Conservation (phyloP, 2,113 vertebrate species). For the Myodes glareolus region DNA sequence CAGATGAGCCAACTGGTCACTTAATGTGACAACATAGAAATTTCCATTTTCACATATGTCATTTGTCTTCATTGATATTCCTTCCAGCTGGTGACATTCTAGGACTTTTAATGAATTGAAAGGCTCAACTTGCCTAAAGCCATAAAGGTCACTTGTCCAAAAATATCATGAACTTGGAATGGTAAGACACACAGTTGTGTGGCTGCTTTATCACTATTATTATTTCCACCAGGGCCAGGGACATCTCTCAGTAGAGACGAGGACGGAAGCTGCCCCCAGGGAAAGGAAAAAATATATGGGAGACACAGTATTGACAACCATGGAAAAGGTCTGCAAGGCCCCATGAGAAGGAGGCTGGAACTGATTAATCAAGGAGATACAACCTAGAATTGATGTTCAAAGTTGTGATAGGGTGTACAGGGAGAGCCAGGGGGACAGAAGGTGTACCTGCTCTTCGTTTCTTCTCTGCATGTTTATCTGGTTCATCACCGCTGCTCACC, state of each 20-base stretch:
- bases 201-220: not conserved
- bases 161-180: not conserved
- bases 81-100: not conserved
- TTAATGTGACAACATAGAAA: not conserved
- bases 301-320: not conserved
- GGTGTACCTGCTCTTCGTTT: not conserved
- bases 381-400: not conserved
- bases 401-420: accelerated
- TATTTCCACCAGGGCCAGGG: not conserved
- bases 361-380: not conserved
- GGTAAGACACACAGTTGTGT: not conserved
- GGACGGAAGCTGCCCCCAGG: not conserved
- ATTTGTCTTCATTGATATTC: not conserved
- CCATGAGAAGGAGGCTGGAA: not conserved
- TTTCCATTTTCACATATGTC: not conserved
- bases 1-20: not conserved
- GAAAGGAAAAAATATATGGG: not conserved
- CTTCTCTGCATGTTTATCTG: not conserved
- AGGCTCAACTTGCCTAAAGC: not conserved
- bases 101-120: not conserved
- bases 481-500: not conserved
- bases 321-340: not conserved
- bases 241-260: not conserved
- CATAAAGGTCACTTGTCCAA: not conserved
- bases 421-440: not conserved